Conservation (phyloP, 2,888 invertebrate genomes). For the Drosophila merina region DNA sequence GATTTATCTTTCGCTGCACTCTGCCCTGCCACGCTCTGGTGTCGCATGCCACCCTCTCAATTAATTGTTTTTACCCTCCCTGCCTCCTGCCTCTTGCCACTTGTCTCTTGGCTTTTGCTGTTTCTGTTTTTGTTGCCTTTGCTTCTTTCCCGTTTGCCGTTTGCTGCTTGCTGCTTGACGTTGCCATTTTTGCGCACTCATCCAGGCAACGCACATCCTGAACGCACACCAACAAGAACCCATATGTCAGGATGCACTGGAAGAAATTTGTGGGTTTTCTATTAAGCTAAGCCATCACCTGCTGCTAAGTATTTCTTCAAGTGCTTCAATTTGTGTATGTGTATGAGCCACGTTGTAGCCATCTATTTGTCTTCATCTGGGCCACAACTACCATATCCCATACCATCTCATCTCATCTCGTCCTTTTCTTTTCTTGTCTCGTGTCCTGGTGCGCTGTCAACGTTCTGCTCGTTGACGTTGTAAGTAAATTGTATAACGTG, state of each 20-base stretch:
- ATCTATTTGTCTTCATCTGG: constrained; percentile 60
- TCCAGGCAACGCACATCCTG: constrained; percentile 35
- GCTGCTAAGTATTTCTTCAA: background rate
- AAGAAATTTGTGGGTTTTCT: background rate
- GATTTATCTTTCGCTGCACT: constrained; percentile 75
- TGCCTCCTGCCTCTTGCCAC: background rate
- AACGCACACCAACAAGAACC: constrained; percentile 15
- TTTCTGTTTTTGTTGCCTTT: constrained; percentile 1
- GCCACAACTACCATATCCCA: constrained; percentile 22
- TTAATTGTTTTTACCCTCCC: constrained; percentile 69
- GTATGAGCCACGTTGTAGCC: constrained; percentile 49
- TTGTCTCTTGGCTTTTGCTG: constrained; percentile 43
- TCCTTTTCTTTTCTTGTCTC: constrained; percentile 11
- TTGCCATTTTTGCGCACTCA: constrained; percentile 50
- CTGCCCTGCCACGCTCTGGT: constrained; percentile 44
- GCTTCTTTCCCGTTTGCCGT: constrained; percentile 22
- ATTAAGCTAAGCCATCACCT: background rate
- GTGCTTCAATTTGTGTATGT: background rate
- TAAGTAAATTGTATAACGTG: constrained; percentile 77
- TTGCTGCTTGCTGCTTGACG: constrained; percentile 41
- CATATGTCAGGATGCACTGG: constrained; percentile 10
- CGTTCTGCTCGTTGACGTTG: constrained; percentile 72
- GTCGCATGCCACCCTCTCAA: constrained; percentile 61
- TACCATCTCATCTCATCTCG: constrained; percentile 22
- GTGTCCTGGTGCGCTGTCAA: constrained; percentile 46